phyloP scores from a whole-genome alignment of 1,140 invertebrate species.

The Spodoptera frugiperda region DNA sequence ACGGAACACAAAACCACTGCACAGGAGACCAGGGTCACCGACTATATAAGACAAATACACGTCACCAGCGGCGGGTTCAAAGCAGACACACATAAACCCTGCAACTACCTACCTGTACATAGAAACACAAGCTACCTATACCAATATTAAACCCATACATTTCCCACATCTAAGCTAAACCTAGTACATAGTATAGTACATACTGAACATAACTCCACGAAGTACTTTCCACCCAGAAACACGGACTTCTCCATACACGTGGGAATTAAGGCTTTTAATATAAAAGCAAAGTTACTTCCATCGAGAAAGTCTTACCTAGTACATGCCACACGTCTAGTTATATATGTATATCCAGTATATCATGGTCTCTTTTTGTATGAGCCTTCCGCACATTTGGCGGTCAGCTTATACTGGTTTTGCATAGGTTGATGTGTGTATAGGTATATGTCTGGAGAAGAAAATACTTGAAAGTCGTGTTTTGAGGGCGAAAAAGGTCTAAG shows the following conservation, averaged over 20 bases:
- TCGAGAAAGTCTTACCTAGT: conserved; percentile 20
- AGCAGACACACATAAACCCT: too few relatives aligned
- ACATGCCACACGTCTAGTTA: not conserved
- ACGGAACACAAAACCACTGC: too few relatives aligned
- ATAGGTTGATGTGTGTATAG: not conserved
- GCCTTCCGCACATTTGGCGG: too few relatives aligned
- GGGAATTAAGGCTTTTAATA: conserved; percentile 46
- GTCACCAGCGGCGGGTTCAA: too few relatives aligned
- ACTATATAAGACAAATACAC: too few relatives aligned
- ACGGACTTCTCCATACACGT: conserved; percentile 2
- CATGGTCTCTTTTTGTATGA: too few relatives aligned
- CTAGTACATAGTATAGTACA: too few relatives aligned
- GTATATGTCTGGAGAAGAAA: not conserved
- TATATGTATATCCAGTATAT: too few relatives aligned
- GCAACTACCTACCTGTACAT: not conserved
- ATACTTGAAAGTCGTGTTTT: not conserved
- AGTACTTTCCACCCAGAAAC: conserved; percentile 12
- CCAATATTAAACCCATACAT: conserved; percentile 30
- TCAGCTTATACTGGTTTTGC: too few relatives aligned
- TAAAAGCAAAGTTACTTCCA: conserved; percentile 48
- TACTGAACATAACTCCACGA: conserved; percentile 21
- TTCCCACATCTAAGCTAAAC: conserved; percentile 7
- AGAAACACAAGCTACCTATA: not conserved
- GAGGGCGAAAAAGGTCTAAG: conserved; percentile 14
- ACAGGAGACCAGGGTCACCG: too few relatives aligned